Percentiles rank a stretch among this genome's conserved stretches.
Evolutionary conservation across 2,113 vertebrate genomes (phyloP).

Genomic region (Ictalurus furcatus): DNA sequence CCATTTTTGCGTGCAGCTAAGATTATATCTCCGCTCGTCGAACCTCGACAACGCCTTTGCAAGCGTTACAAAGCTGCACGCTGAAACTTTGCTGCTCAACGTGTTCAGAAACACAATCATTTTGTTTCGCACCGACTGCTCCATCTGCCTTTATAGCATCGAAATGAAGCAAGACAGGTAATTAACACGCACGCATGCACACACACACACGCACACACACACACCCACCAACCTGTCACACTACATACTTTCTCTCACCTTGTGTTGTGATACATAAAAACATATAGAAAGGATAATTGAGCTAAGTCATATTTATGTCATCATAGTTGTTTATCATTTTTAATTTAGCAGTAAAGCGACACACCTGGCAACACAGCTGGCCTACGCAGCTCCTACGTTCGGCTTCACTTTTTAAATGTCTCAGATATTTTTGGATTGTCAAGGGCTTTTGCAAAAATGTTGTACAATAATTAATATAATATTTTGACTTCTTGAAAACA

Average conservation of each 20-base stretch:
- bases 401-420: background rate
- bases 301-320: background rate
- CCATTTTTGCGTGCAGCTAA: constrained; percentile 72
- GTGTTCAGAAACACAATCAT: constrained; percentile 93
- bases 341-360: background rate
- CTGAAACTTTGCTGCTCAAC: constrained; percentile 88
- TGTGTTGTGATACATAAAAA: background rate
- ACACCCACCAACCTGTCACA: background rate
- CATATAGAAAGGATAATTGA: background rate
- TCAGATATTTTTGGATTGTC: background rate
- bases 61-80: constrained; percentile 88
- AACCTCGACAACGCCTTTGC: constrained; percentile 97
- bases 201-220: background rate
- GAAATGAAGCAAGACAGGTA: constrained; percentile 86
- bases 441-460: background rate
- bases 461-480: background rate
- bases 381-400: background rate
- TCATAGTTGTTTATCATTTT: background rate
- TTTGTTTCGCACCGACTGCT: constrained; percentile 93
- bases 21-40: constrained; percentile 89
- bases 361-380: background rate
- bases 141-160: constrained; percentile 96
- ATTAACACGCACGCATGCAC: constrained; percentile 49
- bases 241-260: background rate
- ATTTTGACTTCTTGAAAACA: background rate